phyloP scores from a whole-genome alignment of 2,797 vertebrate genomes.

The Gadopsis bispinosus region DNA sequence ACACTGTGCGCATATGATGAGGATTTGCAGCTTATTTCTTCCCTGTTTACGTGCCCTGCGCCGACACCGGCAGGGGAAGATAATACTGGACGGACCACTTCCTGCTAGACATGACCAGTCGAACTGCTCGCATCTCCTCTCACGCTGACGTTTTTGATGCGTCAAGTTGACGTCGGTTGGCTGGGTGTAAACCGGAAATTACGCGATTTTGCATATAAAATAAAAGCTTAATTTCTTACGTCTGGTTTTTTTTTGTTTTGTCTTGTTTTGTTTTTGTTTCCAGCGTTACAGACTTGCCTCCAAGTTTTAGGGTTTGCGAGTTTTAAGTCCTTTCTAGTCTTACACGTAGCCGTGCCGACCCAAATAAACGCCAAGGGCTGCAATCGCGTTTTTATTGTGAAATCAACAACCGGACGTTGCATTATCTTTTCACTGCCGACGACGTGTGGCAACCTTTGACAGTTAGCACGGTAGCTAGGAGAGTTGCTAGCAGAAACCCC shows the following conservation, averaged over 20 bases:
- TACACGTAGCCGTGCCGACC: no score
- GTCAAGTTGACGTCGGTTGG: neutral
- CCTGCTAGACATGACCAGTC: slow-evolving; percentile 24
- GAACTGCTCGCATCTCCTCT: neutral
- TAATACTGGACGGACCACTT: slow-evolving; percentile 70
- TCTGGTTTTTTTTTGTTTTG: neutral
- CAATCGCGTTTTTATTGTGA: slow-evolving; percentile 54
- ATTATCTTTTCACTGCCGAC: fast-evolving
- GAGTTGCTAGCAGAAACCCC: slow-evolving; percentile 10
- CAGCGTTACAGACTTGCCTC: no score
- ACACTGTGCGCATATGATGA: fast-evolving
- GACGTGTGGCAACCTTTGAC: slow-evolving; percentile 21
- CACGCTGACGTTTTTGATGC: neutral
- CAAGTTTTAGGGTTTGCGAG: neutral
- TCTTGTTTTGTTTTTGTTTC: no score
- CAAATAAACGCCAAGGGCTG: no score
- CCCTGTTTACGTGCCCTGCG: fast-evolving
- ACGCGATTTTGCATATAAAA: neutral
- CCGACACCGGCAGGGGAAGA: slow-evolving; percentile 47
- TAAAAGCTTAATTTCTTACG: neutral
- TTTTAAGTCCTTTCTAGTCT: no score
- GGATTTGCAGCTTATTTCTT: neutral
- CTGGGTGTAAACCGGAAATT: neutral
- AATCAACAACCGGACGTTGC: neutral
- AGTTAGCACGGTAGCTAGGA: slow-evolving; percentile 45